Conservation (phyloP, 2,113 vertebrate genomes). For the Gasterosteus nipponicus region DNA sequence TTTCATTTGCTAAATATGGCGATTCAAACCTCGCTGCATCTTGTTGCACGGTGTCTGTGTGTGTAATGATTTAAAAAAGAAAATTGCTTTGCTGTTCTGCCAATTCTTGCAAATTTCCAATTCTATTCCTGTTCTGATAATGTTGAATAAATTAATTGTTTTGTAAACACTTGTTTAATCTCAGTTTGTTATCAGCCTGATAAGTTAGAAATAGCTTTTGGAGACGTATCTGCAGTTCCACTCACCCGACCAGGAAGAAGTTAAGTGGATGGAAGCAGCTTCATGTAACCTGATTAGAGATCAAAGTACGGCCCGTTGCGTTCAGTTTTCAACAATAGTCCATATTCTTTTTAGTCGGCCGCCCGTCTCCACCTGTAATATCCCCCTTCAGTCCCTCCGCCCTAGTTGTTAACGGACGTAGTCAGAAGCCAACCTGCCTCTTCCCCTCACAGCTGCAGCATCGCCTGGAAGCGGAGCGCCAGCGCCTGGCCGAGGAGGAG, state of each 20-base stretch:
- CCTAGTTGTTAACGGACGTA: constrained; percentile 9
- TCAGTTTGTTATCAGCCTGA: constrained; percentile 49
- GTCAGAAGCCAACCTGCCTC: constrained; percentile 11
- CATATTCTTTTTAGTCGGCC: constrained; percentile 5
- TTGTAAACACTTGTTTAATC: constrained; percentile 54
- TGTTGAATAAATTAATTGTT: constrained; percentile 56
- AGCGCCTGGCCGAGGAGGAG: constrained; percentile 91
- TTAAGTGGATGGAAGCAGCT: constrained; percentile 1
- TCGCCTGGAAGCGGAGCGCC: constrained; percentile 90
- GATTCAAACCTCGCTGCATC: background rate
- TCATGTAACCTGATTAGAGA: constrained; percentile 4
- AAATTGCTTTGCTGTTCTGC: background rate
- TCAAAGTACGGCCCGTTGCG: background rate
- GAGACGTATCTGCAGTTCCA: constrained; percentile 12
- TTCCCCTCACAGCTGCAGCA: constrained; percentile 82
- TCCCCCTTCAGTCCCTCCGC: constrained; percentile 7
- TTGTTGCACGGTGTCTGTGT: constrained; percentile 9
- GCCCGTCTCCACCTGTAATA: background rate
- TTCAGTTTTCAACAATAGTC: constrained; percentile 3
- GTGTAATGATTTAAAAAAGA: background rate
- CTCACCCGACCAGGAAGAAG: constrained; percentile 2
- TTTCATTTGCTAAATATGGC: background rate
- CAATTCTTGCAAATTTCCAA: background rate
- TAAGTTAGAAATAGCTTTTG: background rate
- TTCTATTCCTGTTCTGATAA: constrained; percentile 12